Evolutionary conservation across 2,113 vertebrate species (phyloP), one percentile per base, ranked within the genome.

Genomic region (Sclerurus mexicanus): DNA sequence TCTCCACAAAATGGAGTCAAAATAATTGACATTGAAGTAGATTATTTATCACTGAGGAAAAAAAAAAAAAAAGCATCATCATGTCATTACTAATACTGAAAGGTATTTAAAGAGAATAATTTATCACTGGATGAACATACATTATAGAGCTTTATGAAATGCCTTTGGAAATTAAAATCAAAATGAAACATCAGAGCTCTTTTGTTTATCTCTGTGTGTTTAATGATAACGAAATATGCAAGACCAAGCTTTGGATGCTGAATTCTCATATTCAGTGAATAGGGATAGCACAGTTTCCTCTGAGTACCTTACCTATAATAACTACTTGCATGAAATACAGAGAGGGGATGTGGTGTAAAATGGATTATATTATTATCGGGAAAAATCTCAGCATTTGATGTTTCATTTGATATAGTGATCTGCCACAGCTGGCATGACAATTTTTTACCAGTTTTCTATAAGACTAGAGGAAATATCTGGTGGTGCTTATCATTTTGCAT

Each of bases 111-210:
- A 89, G 15, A 55, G 20, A 64, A 58, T 74, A 55, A 90, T 37
- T 49, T 33, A 67, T 47, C n/a, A 47, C 10, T 71, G 15, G 4
- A 12, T 77, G 67, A 90, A 56, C 13, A 55, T 63, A 59, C 9
- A 62, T 82, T 86, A 82, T 20, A 87, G 49, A 91, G 50, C 28
- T 92, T 89, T 90, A 81, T 67, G 27, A 81, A 89, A 82, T 52
- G 46, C 7, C 73, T 89, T 89, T 62, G 40, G 75, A 86, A 94
- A 93, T 88, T 80, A 91, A 83, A 94, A 95, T 88, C 8, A 56
- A 95, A 92, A 88, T 46, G 8, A 31, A 90, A 74, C n/a, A 39
- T 82, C 40, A 75, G 24, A 67, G 9, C 20, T 85, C 18, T 80
- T 68, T 73, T 68, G 73, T 93, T 93, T 88, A 77, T 86, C 12